Base-by-base conservation (phyloP, 2,888 invertebrate genomes). In the Parnassius orleans region DNA sequence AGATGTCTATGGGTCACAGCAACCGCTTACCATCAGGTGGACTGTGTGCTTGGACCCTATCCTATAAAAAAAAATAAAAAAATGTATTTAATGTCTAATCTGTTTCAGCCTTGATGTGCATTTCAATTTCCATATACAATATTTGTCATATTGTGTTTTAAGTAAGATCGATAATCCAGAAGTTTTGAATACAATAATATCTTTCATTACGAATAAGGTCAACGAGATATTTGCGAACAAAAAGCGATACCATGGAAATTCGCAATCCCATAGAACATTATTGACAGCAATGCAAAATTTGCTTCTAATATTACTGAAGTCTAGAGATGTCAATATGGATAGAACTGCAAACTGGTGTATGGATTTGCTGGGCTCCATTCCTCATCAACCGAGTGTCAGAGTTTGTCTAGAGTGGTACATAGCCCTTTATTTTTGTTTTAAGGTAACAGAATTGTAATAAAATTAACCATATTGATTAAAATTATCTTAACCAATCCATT, bases 351-450 rank as follows among this genome's bases (percentile, higher is more conserved):
- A 66, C 24, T 91, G 91, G 90, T 80, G 81, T 68, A 67, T 86
- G 44, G 74, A 79, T 41, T 68, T 88, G 11, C 66, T 92, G 53
- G 81, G 78, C 0, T 84, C 78, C 60, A 72, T 89, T 48, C 87
- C 91, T 0, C 92, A 92, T 69, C 90, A 92, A 64, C 77, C 77
- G 0, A 89, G 84, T 55, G 84, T 88, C 0, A 81, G 80, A 60
- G 75, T 84, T 14, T 84, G 83, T 62, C 68, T 92, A 12, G 89
- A 90, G 65, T 92, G 91, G 92, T 80, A 82, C 63, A 81, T 87
- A 19, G 69, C 87, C 3, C 69, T 90, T 44, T 77, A 79, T 61
- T 78, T 83, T 42, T 84, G 82, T 73, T 71, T 77, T 10, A 73
- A 80, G 81, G 92, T 91, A 71, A 79, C 75, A 14, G 24, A 24